A percentile compares a stretch with the other conserved stretches of the same genome.
Conservation (phyloP, 2,888 invertebrate species). For the Hybos culiciformis region DNA sequence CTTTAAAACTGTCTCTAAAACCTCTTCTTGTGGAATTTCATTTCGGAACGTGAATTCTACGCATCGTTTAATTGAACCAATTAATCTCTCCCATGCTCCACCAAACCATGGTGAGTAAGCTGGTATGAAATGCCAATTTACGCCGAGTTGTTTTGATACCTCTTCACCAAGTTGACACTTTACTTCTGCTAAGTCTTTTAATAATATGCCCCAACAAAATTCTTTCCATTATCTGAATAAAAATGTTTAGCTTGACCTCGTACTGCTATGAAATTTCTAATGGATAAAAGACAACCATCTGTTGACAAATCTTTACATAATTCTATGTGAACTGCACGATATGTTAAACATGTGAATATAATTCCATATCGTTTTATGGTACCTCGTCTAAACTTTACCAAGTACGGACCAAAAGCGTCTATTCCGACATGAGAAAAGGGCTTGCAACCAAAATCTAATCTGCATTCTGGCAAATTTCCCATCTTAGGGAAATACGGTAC, state of each 20-base stretch:
- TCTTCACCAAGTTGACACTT: background rate
- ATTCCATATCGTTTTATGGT: conserved; percentile 4
- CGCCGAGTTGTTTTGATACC: background rate
- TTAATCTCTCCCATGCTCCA: conserved; percentile 1
- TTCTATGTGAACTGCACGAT: conserved; percentile 3
- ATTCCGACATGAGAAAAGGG: conserved; percentile 4
- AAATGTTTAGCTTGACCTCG: background rate
- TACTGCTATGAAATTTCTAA: background rate
- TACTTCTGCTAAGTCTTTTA: background rate
- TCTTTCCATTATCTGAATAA: conserved; percentile 6
- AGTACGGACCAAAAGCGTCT: conserved; percentile 2
- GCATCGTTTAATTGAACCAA: background rate
- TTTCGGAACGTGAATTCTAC: background rate
- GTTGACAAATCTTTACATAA: conserved; percentile 2
- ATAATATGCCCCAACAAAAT: conserved; percentile 1
- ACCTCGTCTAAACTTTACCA: conserved; percentile 1
- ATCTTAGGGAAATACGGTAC: background rate
- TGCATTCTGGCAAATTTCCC: conserved; percentile 2
- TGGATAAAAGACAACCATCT: conserved; percentile 1
- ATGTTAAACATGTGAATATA: conserved; percentile 4
- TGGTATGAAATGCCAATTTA: background rate
- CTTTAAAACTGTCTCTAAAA: background rate
- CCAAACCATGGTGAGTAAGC: background rate
- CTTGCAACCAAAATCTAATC: background rate
- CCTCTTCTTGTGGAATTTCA: conserved; percentile 2